These are phyloP conservation scores for Manduca sexta DNA, from an alignment of 1,140 invertebrate species.

Conservation along the genomic window DNA sequence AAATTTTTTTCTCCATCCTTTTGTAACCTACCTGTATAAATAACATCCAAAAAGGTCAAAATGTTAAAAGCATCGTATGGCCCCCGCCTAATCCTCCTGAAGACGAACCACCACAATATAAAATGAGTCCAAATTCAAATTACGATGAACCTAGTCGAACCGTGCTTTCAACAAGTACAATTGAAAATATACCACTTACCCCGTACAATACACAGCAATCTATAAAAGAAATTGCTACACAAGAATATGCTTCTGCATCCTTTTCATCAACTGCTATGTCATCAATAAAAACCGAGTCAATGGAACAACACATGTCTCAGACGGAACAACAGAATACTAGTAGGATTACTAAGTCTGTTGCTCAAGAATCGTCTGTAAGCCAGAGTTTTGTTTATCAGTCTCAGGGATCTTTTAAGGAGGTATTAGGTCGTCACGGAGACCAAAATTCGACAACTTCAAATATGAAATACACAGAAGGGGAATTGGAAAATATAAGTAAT, in stretches of 20 bases:
- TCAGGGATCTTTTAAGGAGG: neutral
- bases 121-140: conserved; percentile 19
- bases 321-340: conserved; percentile 39
- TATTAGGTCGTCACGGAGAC: neutral
- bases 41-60: conserved; percentile 62
- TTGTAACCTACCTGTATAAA: conserved; percentile 33
- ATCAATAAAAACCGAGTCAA: conserved; percentile 37
- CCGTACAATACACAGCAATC: conserved; percentile 22
- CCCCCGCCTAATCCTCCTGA: conserved; percentile 74
- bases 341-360: conserved; percentile 45
- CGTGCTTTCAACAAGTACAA: neutral
- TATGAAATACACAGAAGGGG: no score
- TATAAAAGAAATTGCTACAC: conserved; percentile 26
- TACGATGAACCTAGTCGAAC: neutral
- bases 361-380: conserved; percentile 43
- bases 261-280: conserved; percentile 38
- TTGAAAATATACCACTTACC: neutral
- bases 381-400: conserved; percentile 52
- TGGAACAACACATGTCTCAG: conserved; percentile 41
- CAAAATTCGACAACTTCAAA: no score
- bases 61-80: conserved; percentile 77
- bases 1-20: conserved; percentile 45
- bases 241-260: conserved; percentile 39
- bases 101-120: conserved; percentile 52
- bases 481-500: no score